phyloP scores from a whole-genome alignment of 2,888 invertebrate genomes.

The Morpho helenor region DNA sequence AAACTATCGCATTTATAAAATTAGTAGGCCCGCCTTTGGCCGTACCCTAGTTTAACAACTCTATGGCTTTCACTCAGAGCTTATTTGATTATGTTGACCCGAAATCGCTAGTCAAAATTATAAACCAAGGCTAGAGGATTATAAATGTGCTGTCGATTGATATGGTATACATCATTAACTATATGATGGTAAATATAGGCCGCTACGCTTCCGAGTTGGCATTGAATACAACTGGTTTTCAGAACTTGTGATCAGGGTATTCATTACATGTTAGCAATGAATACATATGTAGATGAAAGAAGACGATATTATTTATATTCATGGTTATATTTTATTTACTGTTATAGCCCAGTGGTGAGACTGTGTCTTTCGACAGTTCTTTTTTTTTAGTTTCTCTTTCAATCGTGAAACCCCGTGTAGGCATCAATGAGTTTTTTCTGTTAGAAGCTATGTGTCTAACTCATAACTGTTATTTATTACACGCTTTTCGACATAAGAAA shows the following conservation, averaged over 20 bases:
- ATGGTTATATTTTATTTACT: too few species aligned
- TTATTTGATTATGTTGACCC: slow-evolving; percentile 25
- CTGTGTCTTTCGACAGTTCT: too few species aligned
- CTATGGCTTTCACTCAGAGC: slow-evolving; percentile 14
- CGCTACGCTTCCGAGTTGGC: slow-evolving; percentile 17
- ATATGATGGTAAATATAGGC: slow-evolving; percentile 39
- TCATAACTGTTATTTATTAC: background rate
- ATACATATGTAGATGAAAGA: too few species aligned
- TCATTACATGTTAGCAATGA: background rate
- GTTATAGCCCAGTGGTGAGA: too few species aligned
- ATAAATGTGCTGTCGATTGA: slow-evolving; percentile 48
- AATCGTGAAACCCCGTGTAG: too few species aligned
- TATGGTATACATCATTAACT: slow-evolving; percentile 49
- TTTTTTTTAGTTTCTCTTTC: too few species aligned
- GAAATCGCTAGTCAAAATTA: slow-evolving; percentile 36
- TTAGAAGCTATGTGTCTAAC: too few species aligned
- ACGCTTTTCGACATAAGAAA: background rate
- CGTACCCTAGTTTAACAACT: too few species aligned
- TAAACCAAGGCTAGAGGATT: slow-evolving; percentile 36
- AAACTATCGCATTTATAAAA: too few species aligned
- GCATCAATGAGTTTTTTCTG: too few species aligned
- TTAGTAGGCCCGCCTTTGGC: too few species aligned
- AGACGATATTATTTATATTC: too few species aligned
- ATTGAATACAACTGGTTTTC: slow-evolving; percentile 11
- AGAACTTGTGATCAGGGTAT: slow-evolving; percentile 10